phyloP scores from a whole-genome alignment of 2,113 vertebrate genomes.

The Coracopsis vasa region DNA sequence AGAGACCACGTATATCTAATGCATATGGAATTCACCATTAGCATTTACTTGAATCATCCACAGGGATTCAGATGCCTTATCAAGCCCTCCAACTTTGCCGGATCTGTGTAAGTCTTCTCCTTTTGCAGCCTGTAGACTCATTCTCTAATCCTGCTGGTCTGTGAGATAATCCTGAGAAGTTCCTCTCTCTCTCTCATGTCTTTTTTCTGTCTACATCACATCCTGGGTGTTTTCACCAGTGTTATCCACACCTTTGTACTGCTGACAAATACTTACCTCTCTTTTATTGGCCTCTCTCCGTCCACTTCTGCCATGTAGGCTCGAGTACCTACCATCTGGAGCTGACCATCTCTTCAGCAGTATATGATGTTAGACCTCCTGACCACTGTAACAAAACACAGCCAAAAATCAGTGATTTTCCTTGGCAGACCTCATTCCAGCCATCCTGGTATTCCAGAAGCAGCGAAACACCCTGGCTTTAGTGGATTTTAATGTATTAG shows the following conservation, averaged over 20 bases:
- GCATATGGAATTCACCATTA: neutral
- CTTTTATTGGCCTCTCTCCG: neutral
- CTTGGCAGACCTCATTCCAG: neutral
- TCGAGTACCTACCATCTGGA: neutral
- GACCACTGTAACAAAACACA: neutral
- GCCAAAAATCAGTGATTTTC: neutral
- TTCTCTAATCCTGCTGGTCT: neutral
- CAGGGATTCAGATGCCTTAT: neutral
- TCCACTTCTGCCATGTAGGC: neutral
- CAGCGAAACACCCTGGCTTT: neutral
- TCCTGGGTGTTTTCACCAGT: neutral
- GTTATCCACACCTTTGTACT: neutral
- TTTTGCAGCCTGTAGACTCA: neutral
- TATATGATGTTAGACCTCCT: neutral
- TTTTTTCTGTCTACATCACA: neutral
- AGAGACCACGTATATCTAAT: neutral
- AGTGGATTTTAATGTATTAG: neutral
- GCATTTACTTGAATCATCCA: neutral
- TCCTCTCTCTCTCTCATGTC: neutral
- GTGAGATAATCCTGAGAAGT: neutral
- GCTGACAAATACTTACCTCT: neutral
- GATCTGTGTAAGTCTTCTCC: neutral
- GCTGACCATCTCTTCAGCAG: neutral
- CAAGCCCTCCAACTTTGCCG: neutral
- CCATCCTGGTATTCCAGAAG: neutral